A percentile compares a stretch with the other conserved stretches of the same genome.
Conservation (phyloP, 2,888 invertebrate species). For the Mayetiola destructor region DNA sequence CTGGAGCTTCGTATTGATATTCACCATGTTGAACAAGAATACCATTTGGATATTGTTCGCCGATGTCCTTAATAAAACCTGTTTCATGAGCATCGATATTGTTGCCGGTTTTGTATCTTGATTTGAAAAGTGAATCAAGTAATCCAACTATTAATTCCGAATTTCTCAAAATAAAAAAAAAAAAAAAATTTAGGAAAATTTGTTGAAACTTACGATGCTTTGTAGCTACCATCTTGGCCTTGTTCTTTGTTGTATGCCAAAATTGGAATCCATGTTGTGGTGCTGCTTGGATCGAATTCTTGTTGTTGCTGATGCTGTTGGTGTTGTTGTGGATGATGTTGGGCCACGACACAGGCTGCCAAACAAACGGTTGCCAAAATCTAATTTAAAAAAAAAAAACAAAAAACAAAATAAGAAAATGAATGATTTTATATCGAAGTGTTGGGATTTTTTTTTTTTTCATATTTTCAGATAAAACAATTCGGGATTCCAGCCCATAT, state of each 20-base stretch:
- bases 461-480: no score
- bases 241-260: constrained; percentile 70
- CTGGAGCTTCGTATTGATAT: constrained; percentile 65
- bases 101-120: constrained; percentile 69
- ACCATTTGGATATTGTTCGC: constrained; percentile 46
- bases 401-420: no score
- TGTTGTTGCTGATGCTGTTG: constrained; percentile 18
- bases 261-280: constrained; percentile 67
- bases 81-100: constrained; percentile 65
- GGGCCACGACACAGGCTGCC: constrained; percentile 14
- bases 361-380: constrained; percentile 15
- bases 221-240: constrained; percentile 69
- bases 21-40: constrained; percentile 64
- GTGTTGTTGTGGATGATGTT: constrained; percentile 7
- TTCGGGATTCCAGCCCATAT: no score
- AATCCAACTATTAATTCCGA: not conserved
- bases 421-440: no score
- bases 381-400: constrained; percentile 4
- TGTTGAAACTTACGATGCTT: constrained; percentile 53
- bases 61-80: constrained; percentile 54
- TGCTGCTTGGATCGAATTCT: constrained; percentile 33
- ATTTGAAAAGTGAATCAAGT: not conserved
- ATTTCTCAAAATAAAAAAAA: not conserved
- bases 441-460: no score
- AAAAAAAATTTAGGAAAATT: no score